Evolutionary conservation across 2,113 vertebrate species (phyloP), one percentile per base, ranked within the genome.

Genomic region (Scortum barcoo): DNA sequence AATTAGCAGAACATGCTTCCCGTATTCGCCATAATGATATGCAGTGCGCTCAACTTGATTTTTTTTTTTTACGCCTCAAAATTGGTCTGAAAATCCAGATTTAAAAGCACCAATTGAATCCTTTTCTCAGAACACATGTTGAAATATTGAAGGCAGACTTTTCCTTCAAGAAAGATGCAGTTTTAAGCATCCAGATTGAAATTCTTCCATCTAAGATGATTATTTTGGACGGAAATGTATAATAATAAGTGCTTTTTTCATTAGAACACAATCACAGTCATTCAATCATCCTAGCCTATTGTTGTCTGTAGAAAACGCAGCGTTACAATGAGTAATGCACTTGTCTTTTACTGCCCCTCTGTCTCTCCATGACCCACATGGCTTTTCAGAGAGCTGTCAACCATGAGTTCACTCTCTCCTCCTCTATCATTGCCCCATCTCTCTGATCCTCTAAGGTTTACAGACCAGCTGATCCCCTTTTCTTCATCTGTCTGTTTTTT

Each of bases 401-500:
- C 68, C 75, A 20, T 86, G 70, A 83, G 76, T 81, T 87, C 60
- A 53, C 65, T 71, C 36, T 81, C 76, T 28, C 68, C 86, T 70
- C 66, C 46, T 67, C 68, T 51, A 20, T 75, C 84, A 86, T 78
- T 28, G 22, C 61, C 46, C 36, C 72, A 30, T 87, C 81, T 73
- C 81, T 84, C 62, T 20, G 1, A 36, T 83, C 77, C 79, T 70
- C 72, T 3, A 69, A 77, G 72, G 68, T 89, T 82, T 67, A 67
- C 48, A 61, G 58, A 88, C 68, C 85, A 92, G 90, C 91, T 89
- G 90, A 92, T 90, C 78, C 81, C 80, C 72, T 38, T 75, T 80
- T 90, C 78, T 81, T 82, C 69, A 73, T 83, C 67, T 57, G 40
- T 72, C 67, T 61, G 57, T 70, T 78, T 56, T 82, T 61, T 77